Evolutionary conservation across 2,113 vertebrate species (phyloP).

Genomic region (Hypocryptadius cinnamomeus): DNA sequence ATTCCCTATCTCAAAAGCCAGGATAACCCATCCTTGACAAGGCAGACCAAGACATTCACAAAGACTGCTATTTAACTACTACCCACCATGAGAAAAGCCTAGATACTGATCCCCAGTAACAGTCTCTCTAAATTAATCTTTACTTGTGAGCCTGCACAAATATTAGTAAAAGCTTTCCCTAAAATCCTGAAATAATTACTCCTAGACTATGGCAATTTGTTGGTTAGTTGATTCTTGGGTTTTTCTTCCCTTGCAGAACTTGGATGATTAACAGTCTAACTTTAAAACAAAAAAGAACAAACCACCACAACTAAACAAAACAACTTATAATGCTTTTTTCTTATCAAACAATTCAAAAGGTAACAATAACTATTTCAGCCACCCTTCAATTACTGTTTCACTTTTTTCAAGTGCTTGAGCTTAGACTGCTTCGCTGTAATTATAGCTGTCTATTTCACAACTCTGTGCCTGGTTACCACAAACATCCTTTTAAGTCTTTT

Average conservation of each 20-base stretch:
- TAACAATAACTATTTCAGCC: not conserved
- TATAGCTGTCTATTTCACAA: not conserved
- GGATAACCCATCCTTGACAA: not conserved
- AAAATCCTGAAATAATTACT: not conserved
- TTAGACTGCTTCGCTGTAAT: not conserved
- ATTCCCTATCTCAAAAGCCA: not conserved
- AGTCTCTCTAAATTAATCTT: not conserved
- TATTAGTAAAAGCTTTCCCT: not conserved
- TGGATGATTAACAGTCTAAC: not conserved
- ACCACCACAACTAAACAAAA: not conserved
- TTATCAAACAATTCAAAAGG: not conserved
- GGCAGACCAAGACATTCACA: not conserved
- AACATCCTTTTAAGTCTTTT: not conserved
- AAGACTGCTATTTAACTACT: not conserved
- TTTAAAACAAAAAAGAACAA: not conserved
- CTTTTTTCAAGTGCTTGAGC: not conserved
- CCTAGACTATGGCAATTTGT: not conserved
- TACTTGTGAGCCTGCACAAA: not conserved
- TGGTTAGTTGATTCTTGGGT: not conserved
- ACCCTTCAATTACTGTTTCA: not conserved
- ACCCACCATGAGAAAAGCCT: not conserved
- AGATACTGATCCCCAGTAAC: not conserved
- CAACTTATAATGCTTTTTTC: not conserved
- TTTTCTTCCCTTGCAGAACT: not conserved
- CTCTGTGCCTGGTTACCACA: not conserved